phyloP scores from a whole-genome alignment of 92 coral and sea anemone genomes.

The Pocillopora grandis region DNA sequence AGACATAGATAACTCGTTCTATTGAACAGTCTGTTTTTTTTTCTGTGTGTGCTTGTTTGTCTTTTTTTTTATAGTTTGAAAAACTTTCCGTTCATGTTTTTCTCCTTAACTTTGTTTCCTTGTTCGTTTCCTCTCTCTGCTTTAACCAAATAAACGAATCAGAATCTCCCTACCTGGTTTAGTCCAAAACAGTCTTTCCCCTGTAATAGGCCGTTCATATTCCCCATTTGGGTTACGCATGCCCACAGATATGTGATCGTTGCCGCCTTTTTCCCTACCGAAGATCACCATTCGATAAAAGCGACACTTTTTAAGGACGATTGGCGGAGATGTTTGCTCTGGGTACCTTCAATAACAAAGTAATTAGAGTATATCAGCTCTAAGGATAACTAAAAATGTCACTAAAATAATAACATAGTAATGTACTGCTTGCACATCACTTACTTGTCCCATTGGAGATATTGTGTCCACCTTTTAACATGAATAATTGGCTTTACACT shows the following conservation, averaged over 20 bases:
- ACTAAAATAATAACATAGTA: not conserved
- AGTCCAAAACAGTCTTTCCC: constrained; percentile 60
- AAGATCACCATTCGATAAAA: constrained; percentile 53
- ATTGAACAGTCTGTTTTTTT: no score
- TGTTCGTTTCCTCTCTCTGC: no score
- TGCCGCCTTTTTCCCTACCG: constrained; percentile 34
- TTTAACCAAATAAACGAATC: no score
- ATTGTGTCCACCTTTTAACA: not conserved
- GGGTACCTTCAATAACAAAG: constrained; percentile 32
- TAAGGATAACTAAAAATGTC: not conserved
- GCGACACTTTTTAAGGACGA: constrained; percentile 55
- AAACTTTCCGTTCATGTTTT: no score
- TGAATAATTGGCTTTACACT: constrained; percentile 2
- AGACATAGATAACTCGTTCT: no score
- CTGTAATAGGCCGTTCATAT: constrained; percentile 65
- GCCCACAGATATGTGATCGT: constrained; percentile 70
- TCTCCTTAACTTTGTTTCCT: no score
- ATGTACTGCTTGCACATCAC: not conserved
- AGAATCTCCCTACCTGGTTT: constrained; percentile 56
- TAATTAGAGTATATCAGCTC: not conserved
- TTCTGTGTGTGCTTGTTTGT: no score
- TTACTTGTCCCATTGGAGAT: constrained; percentile 29
- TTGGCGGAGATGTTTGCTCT: constrained; percentile 51
- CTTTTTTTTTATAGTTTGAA: no score
- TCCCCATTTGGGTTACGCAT: constrained; percentile 66